Evolutionary conservation across 2,888 invertebrate genomes (phyloP).

Genomic region (Rhimphoctona megacephalus): DNA sequence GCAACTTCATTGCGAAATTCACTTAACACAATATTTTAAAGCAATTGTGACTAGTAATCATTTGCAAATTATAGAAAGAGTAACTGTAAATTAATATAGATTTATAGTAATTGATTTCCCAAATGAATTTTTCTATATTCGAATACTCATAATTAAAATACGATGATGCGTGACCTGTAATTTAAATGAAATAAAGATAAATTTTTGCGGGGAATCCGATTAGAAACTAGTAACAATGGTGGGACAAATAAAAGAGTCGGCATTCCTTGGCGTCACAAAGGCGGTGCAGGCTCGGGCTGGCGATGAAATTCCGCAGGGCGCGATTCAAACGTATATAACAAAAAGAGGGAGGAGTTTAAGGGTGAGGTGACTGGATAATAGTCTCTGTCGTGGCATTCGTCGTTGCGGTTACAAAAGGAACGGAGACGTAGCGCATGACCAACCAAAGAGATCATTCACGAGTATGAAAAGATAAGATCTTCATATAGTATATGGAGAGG

Average conservation of each 20-base stretch:
- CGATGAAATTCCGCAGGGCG: constrained; percentile 51
- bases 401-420: constrained; percentile 60
- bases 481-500: constrained; percentile 21
- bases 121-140: background rate
- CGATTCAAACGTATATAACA: constrained; percentile 38
- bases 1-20: no score
- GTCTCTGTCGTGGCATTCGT: constrained; percentile 54
- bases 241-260: constrained; percentile 35
- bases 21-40: no score
- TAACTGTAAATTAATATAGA: no score
- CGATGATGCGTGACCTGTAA: background rate
- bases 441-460: constrained; percentile 56
- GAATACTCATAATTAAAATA: background rate
- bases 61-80: background rate
- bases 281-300: constrained; percentile 4
- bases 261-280: constrained; percentile 33
- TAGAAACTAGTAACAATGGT: constrained; percentile 49
- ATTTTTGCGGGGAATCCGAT: constrained; percentile 14
- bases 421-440: constrained; percentile 26
- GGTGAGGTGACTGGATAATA: constrained; percentile 60
- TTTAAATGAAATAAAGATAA: constrained; percentile 10
- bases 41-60: background rate
- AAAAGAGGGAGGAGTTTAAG: constrained; percentile 9
- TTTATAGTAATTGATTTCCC: background rate
- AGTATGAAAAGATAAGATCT: constrained; percentile 63